phyloP scores from a whole-genome alignment of 2,888 invertebrate genomes.

The Platynereis dumerilii region DNA sequence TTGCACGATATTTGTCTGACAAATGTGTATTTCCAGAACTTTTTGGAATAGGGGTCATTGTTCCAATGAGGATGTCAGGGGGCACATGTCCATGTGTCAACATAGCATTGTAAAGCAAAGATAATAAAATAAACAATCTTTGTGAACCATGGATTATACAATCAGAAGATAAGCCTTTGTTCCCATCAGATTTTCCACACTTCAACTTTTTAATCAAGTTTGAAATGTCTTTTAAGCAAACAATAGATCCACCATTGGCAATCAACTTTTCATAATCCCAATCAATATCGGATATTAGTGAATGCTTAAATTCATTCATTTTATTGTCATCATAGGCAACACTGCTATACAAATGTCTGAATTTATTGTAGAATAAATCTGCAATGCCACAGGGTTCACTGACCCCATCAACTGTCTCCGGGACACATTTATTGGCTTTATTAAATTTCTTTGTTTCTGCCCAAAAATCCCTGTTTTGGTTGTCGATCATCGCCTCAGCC shows the following conservation, averaged over 20 bases:
- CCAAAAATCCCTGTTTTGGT: no score
- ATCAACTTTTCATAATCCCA: background rate
- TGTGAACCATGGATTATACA: background rate
- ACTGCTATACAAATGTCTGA: background rate
- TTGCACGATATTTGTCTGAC: conserved; percentile 3
- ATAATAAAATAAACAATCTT: background rate
- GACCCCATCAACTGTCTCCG: no score
- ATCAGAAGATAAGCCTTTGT: background rate
- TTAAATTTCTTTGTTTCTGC: no score
- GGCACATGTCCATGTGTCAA: conserved; percentile 2
- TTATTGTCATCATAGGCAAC: background rate
- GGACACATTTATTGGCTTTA: no score
- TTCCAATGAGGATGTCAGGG: background rate
- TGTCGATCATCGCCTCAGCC: no score
- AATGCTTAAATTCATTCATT: background rate
- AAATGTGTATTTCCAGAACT: background rate
- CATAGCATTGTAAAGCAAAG: background rate
- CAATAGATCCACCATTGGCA: background rate
- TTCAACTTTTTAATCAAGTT: background rate
- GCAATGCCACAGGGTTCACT: no score
- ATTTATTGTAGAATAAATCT: background rate
- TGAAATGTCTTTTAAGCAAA: background rate
- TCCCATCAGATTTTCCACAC: conserved; percentile 2
- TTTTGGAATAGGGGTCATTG: conserved; percentile 1
- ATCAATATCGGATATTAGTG: background rate